Evolutionary conservation across 2,113 vertebrate genomes (phyloP).

Genomic region (Sapayoa aenigma): DNA sequence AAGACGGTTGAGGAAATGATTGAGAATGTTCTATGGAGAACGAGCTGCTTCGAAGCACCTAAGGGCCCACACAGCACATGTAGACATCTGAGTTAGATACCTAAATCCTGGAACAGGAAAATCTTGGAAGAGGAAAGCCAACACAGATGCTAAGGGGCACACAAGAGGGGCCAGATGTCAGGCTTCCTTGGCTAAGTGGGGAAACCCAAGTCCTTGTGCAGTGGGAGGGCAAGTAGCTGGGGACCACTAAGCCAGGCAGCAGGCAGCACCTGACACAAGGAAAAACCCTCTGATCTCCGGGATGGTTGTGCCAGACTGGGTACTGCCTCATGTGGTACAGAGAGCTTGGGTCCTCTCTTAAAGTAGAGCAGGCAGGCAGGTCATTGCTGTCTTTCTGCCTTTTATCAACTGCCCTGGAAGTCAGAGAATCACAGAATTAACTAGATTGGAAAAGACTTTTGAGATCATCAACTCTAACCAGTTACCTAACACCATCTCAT

Average conservation of each 20-base stretch:
- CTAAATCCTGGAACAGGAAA: background rate
- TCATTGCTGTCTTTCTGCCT: background rate
- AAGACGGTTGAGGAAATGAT: background rate
- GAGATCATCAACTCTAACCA: no score
- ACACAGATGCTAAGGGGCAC: background rate
- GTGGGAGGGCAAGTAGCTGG: background rate
- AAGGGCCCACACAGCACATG: background rate
- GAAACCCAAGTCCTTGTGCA: background rate
- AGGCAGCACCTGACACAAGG: no score
- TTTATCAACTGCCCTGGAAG: background rate
- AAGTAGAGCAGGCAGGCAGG: background rate
- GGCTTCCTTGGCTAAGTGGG: background rate
- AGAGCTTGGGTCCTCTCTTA: background rate
- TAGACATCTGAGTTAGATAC: background rate
- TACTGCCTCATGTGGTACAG: background rate
- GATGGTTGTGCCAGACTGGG: background rate
- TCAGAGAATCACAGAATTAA: no score
- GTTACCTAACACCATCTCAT: no score
- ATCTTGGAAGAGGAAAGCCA: background rate
- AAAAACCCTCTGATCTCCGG: background rate
- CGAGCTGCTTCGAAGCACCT: background rate
- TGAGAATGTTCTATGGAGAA: background rate
- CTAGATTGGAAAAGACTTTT: no score
- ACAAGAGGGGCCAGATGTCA: background rate
- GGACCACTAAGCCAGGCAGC: background rate